A percentile compares a stretch with the other conserved stretches of the same genome.
These are phyloP conservation scores for Lerema accius DNA, from an alignment of 1,140 invertebrate species.

Conservation along the genomic window DNA sequence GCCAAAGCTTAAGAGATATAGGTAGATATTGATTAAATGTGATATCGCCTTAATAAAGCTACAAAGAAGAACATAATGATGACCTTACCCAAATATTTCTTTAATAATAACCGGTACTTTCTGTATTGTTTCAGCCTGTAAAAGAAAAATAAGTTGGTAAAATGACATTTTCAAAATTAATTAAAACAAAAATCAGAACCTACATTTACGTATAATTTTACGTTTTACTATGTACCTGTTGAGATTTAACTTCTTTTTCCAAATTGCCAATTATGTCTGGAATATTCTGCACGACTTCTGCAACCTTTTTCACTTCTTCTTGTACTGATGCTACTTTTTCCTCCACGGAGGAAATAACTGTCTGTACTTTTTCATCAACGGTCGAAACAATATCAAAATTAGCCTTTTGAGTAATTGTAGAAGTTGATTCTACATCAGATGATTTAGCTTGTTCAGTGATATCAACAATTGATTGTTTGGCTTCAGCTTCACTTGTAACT, in stretches of 20 bases:
- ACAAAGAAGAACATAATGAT: no score
- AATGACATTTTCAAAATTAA: background rate
- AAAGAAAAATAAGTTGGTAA: constrained; percentile 15
- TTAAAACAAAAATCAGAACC: background rate
- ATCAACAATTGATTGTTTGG: background rate
- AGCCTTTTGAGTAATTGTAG: constrained; percentile 1
- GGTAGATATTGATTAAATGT: no score
- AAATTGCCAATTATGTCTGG: constrained; percentile 50
- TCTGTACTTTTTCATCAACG: constrained; percentile 30
- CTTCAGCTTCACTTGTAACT: constrained; percentile 17
- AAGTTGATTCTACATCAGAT: background rate
- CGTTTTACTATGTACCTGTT: constrained; percentile 49
- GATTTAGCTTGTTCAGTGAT: background rate
- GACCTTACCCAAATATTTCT: constrained; percentile 47
- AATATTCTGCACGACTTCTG: constrained; percentile 48
- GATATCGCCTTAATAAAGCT: no score
- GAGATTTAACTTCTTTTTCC: constrained; percentile 51
- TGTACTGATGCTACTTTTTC: constrained; percentile 31
- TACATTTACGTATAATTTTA: no score
- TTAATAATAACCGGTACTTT: constrained; percentile 22
- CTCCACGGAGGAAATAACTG: constrained; percentile 21
- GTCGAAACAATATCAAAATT: constrained; percentile 7
- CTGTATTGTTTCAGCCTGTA: constrained; percentile 38
- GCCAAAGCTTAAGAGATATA: no score
- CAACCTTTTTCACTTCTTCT: constrained; percentile 43